Base-by-base conservation (phyloP, 2,797 vertebrate species). In the Cuniculus paca region DNA sequence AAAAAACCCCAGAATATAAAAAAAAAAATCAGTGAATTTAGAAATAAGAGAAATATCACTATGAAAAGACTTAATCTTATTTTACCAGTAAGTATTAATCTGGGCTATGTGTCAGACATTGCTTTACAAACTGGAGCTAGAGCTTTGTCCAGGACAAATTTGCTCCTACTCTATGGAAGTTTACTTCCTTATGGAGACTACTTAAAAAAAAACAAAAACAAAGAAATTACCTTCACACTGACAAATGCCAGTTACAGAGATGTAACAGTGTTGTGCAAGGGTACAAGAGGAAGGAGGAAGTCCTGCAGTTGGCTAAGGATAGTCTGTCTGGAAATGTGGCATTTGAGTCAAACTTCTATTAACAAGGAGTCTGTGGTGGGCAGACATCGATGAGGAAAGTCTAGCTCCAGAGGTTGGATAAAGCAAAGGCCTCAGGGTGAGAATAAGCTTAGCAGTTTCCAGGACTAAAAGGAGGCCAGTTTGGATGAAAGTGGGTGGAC, bases 1-100 rank as follows among this genome's bases (percentile, higher is more conserved):
- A 22, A 42, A 36, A 45, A 56, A 20, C 54, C 8, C 24, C 58
- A 60, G 58, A 60, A 60, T 60, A 60, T 60, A 60, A 60, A 87
- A 87, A 84, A 48, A 79, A 52, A 72, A 79, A 16, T 16, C 12
- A 58, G 0, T 90, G 68, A 88, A 83, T 90, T 95, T 86, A 88
- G 84, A 80, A 92, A 58, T 0, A 8, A 56, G 91, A 88, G n/a
- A 85, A 87, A 93, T 50, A 77, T 50, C 77, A 63, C 28, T 6
- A 28, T 8, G 26, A 45, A 77, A 52, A 82, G 39, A 42, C 2
- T 54, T 24, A 19, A 36, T 7, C 34, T 48, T 26, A 24, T 34
- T 4, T 50, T 16, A 6, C 42, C 19, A 45, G 7, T 16, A 65
- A 61, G n/a, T 61, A 50, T 78, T 45, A 78, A 12, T 36, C 50